A percentile compares a stretch with the other conserved stretches of the same genome.
These are phyloP conservation scores for Polypterus senegalus DNA, from an alignment of 2,113 vertebrate genomes.

Conservation along the genomic window DNA sequence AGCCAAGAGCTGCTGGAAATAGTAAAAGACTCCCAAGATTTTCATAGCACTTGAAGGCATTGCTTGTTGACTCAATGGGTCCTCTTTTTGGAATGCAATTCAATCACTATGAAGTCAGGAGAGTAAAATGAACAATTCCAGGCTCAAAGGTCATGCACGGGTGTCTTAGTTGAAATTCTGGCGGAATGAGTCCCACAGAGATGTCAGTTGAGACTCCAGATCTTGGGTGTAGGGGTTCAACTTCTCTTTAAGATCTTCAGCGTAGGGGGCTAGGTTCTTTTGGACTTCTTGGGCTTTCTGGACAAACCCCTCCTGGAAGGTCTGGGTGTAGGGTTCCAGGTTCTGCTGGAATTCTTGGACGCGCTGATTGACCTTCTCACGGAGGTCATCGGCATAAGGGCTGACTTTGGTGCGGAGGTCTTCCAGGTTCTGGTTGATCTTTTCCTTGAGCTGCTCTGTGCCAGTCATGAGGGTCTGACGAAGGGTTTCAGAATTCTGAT, in stretches of 20 bases:
- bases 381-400: conserved; percentile 34
- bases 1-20: too few species aligned
- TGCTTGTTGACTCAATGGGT: too few species aligned
- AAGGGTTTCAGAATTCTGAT: conserved; percentile 32
- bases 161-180: conserved; percentile 16
- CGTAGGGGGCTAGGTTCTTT: conserved; percentile 31
- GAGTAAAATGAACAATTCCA: background rate
- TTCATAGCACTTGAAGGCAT: too few species aligned
- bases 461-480: conserved; percentile 31
- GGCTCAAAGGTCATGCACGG: background rate
- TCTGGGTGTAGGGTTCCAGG: conserved; percentile 34
- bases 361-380: conserved; percentile 33
- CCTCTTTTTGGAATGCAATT: too few species aligned
- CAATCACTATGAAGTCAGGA: too few species aligned
- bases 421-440: conserved; percentile 32
- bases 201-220: conserved; percentile 29
- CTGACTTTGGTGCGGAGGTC: conserved; percentile 36
- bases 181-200: conserved; percentile 30
- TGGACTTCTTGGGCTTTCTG: conserved; percentile 30
- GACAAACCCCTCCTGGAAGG: conserved; percentile 32
- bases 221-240: conserved; percentile 38
- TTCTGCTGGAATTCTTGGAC: conserved; percentile 40
- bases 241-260: conserved; percentile 29
- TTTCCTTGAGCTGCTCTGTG: conserved; percentile 34
- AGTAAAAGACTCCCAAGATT: too few species aligned